Evolutionary conservation across 2,113 vertebrate genomes (phyloP), one percentile per base, ranked within the genome.

Genomic region (Tylochromis polylepis): DNA sequence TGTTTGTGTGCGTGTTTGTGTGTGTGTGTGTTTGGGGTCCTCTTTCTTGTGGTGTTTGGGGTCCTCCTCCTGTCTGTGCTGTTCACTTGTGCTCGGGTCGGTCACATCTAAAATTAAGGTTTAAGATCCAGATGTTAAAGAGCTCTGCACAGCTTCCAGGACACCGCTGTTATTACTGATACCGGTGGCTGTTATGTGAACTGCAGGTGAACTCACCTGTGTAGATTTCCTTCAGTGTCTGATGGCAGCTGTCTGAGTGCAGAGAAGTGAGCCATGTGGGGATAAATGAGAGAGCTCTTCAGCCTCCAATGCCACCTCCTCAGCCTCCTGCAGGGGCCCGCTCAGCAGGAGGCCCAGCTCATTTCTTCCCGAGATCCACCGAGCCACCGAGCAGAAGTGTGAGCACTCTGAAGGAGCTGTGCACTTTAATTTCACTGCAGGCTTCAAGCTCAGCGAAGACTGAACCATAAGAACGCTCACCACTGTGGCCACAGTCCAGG

Each of bases 1-100:
- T 18, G 15, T 12, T 9, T 51, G 49, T 38, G 3, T 27, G 24
- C 8, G 12, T 27, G 4, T 15, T 6, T 29, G 16, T 31, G 27
- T 60, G 58, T 41, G 12, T 53, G 49, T 38, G 57, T 10, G 57
- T 3, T 9, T 11, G 10, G 27, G 1, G 0, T 0, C 2, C 8
- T 15, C 24, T 59, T 59, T 59, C 57, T 59, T 59, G 57, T 16
- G 57, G 27, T 59, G 27, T 31, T 59, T 31, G 57, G 15, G 15
- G 15, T 59, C 58, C 31, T 31, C 5, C 5, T 31, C 27, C 27
- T 59, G 57, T 59, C 24, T 59, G 14, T 59, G 57, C 57, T 59
- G 24, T 29, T 29, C 57, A 59, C 14, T 29, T 12, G 12, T 12
- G 4, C 12, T 41, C 3, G 11, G 38, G 38, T 41, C 11, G 10